Conservation (phyloP, 2,888 invertebrate species). For the Clostera curtula region DNA sequence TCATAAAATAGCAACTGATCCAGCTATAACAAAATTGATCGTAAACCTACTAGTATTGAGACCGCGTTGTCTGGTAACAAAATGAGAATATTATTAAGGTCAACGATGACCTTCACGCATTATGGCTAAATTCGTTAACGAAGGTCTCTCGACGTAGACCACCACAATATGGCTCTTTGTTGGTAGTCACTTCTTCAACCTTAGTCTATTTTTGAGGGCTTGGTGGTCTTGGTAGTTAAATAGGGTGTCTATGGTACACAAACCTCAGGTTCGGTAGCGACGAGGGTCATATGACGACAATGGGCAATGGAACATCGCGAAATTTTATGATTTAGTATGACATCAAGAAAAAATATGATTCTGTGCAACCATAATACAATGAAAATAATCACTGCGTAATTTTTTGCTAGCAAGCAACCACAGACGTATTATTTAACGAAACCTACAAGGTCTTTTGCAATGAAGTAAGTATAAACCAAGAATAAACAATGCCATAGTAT, state of each 20-base stretch:
- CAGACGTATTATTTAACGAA: constrained; percentile 11
- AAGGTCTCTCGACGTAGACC: constrained; percentile 33
- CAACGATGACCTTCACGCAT: constrained; percentile 38
- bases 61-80: constrained; percentile 20
- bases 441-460: constrained; percentile 18
- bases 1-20: constrained; percentile 9
- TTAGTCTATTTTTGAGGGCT: no score
- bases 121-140: constrained; percentile 37
- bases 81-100: constrained; percentile 22
- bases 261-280: no score
- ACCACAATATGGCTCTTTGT: constrained; percentile 21
- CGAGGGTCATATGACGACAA: no score
- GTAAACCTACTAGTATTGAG: constrained; percentile 15
- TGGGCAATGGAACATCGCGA: no score
- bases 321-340: no score
- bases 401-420: no score
- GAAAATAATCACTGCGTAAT: no score
- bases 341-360: no score
- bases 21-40: constrained; percentile 10
- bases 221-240: no score
- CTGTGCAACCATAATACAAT: no score
- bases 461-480: constrained; percentile 10
- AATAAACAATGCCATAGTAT: constrained; percentile 21
- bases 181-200: no score
- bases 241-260: no score